Conservation (phyloP, 2,113 vertebrate genomes). For the Geothlypis trichas region DNA sequence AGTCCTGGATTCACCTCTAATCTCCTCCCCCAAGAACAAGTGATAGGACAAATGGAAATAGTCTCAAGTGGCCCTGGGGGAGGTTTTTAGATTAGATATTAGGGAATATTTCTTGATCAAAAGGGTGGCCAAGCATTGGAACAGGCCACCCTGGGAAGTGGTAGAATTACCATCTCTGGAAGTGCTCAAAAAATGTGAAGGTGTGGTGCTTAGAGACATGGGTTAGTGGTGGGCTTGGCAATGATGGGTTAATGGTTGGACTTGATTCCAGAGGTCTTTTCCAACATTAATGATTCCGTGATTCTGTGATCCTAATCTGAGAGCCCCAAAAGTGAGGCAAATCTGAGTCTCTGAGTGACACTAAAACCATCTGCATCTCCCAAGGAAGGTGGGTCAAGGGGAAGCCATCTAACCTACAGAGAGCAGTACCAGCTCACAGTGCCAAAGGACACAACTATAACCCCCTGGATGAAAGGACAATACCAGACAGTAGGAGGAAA, state of each 20-base stretch:
- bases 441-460: neutral
- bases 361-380: neutral
- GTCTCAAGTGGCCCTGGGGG: neutral
- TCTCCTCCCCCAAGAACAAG: neutral
- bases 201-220: neutral
- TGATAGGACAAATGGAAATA: neutral
- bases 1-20: neutral
- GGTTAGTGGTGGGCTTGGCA: neutral
- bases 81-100: neutral
- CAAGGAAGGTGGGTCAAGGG: neutral
- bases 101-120: neutral
- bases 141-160: neutral
- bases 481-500: neutral
- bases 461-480: neutral
- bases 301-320: neutral
- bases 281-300: neutral
- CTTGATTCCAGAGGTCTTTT: neutral
- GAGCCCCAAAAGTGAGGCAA: neutral
- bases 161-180: neutral
- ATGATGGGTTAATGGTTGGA: neutral
- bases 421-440: neutral
- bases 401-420: neutral
- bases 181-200: neutral
- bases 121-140: neutral
- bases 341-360: neutral